Conservation (phyloP, 2,113 vertebrate genomes). For the Ageneiosus marmoratus region DNA sequence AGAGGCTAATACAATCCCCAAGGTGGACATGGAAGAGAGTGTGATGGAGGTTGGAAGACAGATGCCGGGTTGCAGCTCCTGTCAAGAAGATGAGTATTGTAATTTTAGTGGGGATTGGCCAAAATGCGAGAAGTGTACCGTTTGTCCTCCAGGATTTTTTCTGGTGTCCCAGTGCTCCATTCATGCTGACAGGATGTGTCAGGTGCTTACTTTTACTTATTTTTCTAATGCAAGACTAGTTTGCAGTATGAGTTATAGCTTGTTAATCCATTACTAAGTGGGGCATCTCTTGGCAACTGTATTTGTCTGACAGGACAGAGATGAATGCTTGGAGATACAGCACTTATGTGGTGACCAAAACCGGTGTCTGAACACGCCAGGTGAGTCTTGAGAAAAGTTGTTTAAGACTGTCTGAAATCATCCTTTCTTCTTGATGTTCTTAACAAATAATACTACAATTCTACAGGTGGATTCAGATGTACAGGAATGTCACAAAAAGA, state of each 20-base stretch:
- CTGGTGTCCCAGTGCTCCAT: slow-evolving; percentile 81
- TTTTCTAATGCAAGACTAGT: not conserved
- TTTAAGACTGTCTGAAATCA: not conserved
- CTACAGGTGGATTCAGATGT: slow-evolving; percentile 84
- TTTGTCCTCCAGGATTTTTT: slow-evolving; percentile 84
- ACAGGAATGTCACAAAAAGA: slow-evolving; percentile 79
- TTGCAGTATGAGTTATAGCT: not conserved
- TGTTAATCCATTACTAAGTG: not conserved
- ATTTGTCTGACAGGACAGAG: slow-evolving; percentile 78
- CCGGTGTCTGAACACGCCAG: slow-evolving; percentile 85
- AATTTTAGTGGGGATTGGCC: slow-evolving; percentile 77
- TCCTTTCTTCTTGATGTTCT: not conserved
- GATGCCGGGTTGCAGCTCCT: slow-evolving; percentile 73
- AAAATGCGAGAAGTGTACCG: slow-evolving; percentile 80
- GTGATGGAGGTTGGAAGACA: slow-evolving; percentile 74
- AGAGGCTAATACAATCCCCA: slow-evolving; percentile 79
- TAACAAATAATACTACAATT: not conserved
- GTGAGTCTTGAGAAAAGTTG: slow-evolving; percentile 58
- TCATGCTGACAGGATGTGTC: slow-evolving; percentile 82
- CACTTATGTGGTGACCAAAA: slow-evolving; percentile 78
- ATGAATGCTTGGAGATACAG: slow-evolving; percentile 81
- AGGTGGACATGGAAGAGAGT: slow-evolving; percentile 82
- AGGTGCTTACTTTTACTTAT: slow-evolving; percentile 68
- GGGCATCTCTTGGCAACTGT: not conserved
- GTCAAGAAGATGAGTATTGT: slow-evolving; percentile 82